Base-by-base conservation (phyloP, 2,888 invertebrate species). In the Heteropelma amictum region DNA sequence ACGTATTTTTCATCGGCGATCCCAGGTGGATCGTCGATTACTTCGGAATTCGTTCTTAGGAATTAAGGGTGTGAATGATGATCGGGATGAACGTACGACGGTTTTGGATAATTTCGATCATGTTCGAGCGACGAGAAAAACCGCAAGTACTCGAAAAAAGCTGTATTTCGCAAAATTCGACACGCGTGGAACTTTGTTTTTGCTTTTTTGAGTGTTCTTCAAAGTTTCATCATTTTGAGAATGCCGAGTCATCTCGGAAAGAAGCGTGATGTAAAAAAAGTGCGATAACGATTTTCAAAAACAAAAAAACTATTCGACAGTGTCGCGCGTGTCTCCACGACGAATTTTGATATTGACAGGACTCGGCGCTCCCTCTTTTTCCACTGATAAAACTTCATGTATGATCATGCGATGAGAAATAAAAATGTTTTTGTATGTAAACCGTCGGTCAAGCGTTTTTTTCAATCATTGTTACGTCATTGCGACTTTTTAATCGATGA, bases 341-440 rank as follows among this genome's bases (percentile, higher is more conserved):
- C 30, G 60, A 67, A 54, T 67, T 72, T 70, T 67, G 42, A 45
- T 67, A 72, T 65, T 67, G 53, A 53, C 45, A 63, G 14, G 56
- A 64, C n/a, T n/a, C n/a, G 47, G 51, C 40, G 35, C 7, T 7
- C 45, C 7, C 28, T 30, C 26, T 45, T 53, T 14, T 10, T 19
- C 19, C 21, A 28, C 30, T 51, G 53, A 53, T 21, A 56, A 61
- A 54, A 12, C 12, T 54, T 47, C 47, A 54, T 56, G 47, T 38
- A 40, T 35, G 26, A 54, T 17, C 54, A 19, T 61, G 53, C 42
- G 56, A 68, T 7, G 26, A 17, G 40, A 56, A 61, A 68, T 68
- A 63, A 63, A 72, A 51, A 54, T 64, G 14, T 56, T 56, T 73
- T 73, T 68, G 63, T 63, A 72, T 72, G 60, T 67, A 72, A 72